A percentile compares a stretch with the other conserved stretches of the same genome.
Evolutionary conservation across 2,113 vertebrate species (phyloP).

Genomic region (Melanotaenia duboulayi): DNA sequence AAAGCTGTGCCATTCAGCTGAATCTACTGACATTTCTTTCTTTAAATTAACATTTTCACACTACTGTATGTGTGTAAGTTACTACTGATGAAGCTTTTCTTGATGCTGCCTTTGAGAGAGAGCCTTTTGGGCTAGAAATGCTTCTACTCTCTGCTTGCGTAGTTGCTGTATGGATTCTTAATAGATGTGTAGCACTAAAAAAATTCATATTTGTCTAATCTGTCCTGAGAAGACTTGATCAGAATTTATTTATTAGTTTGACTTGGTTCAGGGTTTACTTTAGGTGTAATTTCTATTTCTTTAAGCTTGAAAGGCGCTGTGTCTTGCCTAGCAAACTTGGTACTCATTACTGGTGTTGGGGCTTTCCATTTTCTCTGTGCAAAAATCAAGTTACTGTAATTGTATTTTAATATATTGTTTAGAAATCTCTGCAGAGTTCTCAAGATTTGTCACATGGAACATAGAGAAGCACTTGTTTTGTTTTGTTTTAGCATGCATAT

Average conservation of each 20-base stretch:
- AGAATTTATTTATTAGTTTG: conserved; percentile 86
- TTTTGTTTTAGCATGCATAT: conserved; percentile 75
- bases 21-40: conserved; percentile 53
- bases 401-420: conserved; percentile 75
- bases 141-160: conserved; percentile 21
- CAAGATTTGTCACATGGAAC: conserved; percentile 75
- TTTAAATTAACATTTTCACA: conserved; percentile 37
- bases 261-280: conserved; percentile 84
- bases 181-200: conserved; percentile 73
- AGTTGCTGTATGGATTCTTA: conserved; percentile 56
- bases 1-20: conserved; percentile 39
- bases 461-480: conserved; percentile 84
- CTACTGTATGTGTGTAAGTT: conserved; percentile 53
- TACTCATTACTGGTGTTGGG: conserved; percentile 78
- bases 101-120: conserved; percentile 24
- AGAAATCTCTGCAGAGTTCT: conserved; percentile 67
- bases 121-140: conserved; percentile 18
- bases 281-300: conserved; percentile 69
- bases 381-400: conserved; percentile 83
- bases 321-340: conserved; percentile 70
- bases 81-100: conserved; percentile 75
- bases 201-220: conserved; percentile 75
- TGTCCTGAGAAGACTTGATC: conserved; percentile 88
- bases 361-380: conserved; percentile 72
- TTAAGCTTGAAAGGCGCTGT: conserved; percentile 62